These are phyloP conservation scores for Cyanoramphus novaezelandiae DNA, from an alignment of 2,113 vertebrate species.

Conservation along the genomic window DNA sequence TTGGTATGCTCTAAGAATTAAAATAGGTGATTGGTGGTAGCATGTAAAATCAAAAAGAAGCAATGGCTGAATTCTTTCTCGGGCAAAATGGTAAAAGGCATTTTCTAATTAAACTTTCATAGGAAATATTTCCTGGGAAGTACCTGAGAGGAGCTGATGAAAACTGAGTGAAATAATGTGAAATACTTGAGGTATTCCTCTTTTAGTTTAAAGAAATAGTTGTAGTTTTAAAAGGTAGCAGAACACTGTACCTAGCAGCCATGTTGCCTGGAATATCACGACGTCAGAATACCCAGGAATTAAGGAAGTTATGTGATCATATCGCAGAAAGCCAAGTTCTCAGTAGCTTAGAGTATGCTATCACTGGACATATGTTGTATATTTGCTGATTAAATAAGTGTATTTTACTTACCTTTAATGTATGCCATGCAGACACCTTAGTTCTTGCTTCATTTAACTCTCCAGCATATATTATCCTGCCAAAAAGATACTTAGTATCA, in stretches of 20 bases:
- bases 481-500: neutral
- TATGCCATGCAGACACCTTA: neutral
- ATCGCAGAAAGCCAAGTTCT: neutral
- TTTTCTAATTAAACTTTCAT: neutral
- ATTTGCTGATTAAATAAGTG: neutral
- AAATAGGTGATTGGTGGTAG: neutral
- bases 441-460: neutral
- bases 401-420: neutral
- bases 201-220: neutral
- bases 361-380: neutral
- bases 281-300: neutral
- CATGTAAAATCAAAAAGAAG: neutral
- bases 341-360: neutral
- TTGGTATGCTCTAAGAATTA: constrained; percentile 1
- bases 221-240: neutral
- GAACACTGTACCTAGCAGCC: neutral
- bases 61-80: neutral
- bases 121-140: neutral
- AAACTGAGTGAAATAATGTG: neutral
- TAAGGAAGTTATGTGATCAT: neutral
- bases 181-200: neutral
- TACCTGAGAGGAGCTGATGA: neutral
- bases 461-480: neutral
- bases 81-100: neutral
- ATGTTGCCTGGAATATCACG: neutral